phyloP scores from a whole-genome alignment of 2,113 vertebrate species.

The Charina bottae region DNA sequence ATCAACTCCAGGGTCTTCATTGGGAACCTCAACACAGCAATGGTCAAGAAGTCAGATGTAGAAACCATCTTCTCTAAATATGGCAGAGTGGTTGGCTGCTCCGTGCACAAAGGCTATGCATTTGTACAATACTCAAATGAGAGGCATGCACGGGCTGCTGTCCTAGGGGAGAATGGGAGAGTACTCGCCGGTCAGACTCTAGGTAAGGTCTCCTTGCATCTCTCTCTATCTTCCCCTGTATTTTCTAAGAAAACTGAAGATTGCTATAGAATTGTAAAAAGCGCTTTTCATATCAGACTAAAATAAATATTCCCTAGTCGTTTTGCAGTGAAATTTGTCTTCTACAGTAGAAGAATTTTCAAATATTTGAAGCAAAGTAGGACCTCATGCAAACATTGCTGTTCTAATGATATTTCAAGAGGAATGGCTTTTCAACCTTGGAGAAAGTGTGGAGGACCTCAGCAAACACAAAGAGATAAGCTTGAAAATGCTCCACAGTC shows the following conservation, averaged over 20 bases:
- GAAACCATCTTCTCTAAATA: conserved; percentile 94
- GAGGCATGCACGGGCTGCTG: conserved; percentile 88
- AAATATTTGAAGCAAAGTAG: background rate
- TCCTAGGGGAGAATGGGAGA: conserved; percentile 89
- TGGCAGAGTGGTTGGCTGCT: conserved; percentile 90
- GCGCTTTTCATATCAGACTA: background rate
- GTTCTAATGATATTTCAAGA: background rate
- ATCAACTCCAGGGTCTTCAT: conserved; percentile 96
- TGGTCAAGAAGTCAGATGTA: conserved; percentile 93
- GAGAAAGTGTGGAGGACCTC: background rate
- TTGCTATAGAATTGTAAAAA: background rate
- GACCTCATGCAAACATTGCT: background rate
- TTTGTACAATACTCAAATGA: conserved; percentile 93
- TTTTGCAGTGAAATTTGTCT: background rate
- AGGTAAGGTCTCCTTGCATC: conserved; percentile 74
- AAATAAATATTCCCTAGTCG: background rate
- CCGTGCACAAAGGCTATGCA: conserved; percentile 91
- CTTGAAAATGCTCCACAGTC: background rate
- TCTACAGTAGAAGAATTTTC: background rate
- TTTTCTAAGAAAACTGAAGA: background rate
- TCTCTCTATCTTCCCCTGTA: background rate
- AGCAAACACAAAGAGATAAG: background rate
- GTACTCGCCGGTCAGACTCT: conserved; percentile 90
- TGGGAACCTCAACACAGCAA: conserved; percentile 93
- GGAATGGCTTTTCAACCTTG: background rate